Percentiles rank a stretch among this genome's conserved stretches.
Evolutionary conservation across 2,113 vertebrate species (phyloP).

Genomic region (Seriola dumerili): DNA sequence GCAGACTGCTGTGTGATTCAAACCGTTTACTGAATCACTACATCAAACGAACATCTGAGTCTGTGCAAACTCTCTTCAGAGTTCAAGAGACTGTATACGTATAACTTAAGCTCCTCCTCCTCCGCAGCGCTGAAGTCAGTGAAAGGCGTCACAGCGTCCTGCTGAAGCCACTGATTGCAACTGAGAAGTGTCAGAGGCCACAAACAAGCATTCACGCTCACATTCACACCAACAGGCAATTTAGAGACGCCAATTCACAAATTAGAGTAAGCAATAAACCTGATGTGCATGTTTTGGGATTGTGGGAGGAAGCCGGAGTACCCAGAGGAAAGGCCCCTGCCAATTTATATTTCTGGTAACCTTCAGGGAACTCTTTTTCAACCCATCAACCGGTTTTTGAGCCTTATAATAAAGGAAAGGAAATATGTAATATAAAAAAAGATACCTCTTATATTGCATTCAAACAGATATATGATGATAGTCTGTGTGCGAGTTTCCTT

Average conservation of each 20-base stretch:
- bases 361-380: too few relatives aligned
- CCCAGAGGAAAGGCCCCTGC: background rate
- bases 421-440: background rate
- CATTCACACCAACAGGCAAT: too few relatives aligned
- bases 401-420: background rate
- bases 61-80: background rate
- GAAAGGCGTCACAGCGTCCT: background rate
- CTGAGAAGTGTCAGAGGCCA: background rate
- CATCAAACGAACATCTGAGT: background rate
- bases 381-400: too few relatives aligned
- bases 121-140: constrained; percentile 8
- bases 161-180: background rate
- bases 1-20: background rate
- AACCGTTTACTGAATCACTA: background rate
- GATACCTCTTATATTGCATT: background rate
- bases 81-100: background rate
- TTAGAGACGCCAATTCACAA: too few relatives aligned
- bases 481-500: background rate
- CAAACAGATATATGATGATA: background rate
- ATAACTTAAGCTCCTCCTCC: constrained; percentile 1
- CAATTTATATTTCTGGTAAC: background rate
- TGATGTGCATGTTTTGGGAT: too few relatives aligned
- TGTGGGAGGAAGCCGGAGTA: too few relatives aligned
- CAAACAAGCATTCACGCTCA: too few relatives aligned
- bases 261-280: too few relatives aligned